Evolutionary conservation across 2,113 vertebrate genomes (phyloP), one percentile per base, ranked within the genome.

Genomic region (Naja naja): DNA sequence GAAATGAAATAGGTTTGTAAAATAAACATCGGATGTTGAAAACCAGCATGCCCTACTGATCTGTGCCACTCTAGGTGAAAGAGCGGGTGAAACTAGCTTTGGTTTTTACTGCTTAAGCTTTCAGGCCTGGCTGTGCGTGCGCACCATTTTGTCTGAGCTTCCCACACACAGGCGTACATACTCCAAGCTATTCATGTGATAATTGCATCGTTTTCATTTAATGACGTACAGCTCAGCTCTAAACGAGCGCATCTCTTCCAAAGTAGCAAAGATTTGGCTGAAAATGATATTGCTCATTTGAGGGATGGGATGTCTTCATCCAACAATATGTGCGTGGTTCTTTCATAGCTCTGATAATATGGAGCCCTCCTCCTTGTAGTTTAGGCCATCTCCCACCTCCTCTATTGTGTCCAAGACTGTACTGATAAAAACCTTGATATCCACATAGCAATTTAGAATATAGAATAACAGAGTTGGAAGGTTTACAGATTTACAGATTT

Each of bases 191-290:
- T 9, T 90, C 91, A 64, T 89, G 81, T 60, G 11, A 92, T 96
- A 97, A 95, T 94, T 94, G 95, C 89, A 94, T 95, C 96, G 89
- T 74, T 94, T 95, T 91, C 94, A 89, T 93, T 92, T 88, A 95
- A 97, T 95, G 95, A 93, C 93, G 93, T 34, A 91, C 89, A 85
- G 89, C 95, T 96, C 94, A 95, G 94, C 95, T 94, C 88, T 94
- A 94, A 54, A 54, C 34, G 39, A 52, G 20, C 53, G 39, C 45
- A 25, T 90, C 16, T 90, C 30, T 30, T 18, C 54, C 55, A 30
- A 91, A 87, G 39, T 58, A 47, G 39, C 64, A 30, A 49, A 20
- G 30, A n/a, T 20, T 30, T 22, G 45, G 81, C 53, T n/a, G 43
- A 58, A 86, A 86, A 86, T 23, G 12, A 86, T 45, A 11, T 14